Evolutionary conservation across 2,888 invertebrate species (phyloP).

Genomic region (Phyllotreta cruciferae): DNA sequence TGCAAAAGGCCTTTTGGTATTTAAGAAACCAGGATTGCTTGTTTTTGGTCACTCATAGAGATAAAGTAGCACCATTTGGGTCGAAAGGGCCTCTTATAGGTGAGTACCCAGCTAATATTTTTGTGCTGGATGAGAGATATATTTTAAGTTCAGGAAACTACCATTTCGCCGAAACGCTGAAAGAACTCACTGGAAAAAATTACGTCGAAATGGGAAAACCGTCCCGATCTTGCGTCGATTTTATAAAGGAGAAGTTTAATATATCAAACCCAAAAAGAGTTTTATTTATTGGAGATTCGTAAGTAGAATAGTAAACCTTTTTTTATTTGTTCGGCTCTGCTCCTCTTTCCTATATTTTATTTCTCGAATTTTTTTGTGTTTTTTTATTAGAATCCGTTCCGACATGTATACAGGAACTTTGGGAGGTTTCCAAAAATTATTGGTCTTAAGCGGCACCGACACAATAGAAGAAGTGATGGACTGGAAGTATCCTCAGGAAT

Average conservation of each 20-base stretch:
- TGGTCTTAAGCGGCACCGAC: slow-evolving; percentile 73
- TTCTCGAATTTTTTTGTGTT: background rate
- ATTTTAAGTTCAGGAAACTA: slow-evolving; percentile 15
- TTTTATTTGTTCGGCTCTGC: background rate
- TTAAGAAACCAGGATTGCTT: slow-evolving; percentile 22
- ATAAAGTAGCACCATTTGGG: slow-evolving; percentile 18
- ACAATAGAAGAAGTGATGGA: slow-evolving; percentile 39
- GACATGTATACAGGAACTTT: slow-evolving; percentile 77
- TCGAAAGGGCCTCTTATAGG: slow-evolving; percentile 26
- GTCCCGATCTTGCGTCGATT: slow-evolving; percentile 58
- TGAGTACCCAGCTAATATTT: background rate
- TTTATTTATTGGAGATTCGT: slow-evolving; percentile 86
- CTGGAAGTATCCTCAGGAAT: slow-evolving; percentile 59
- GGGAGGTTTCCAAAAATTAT: slow-evolving; percentile 74
- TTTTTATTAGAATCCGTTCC: slow-evolving; percentile 51
- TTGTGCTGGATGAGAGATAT: background rate
- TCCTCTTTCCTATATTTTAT: too few species aligned
- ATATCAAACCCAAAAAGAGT: slow-evolving; percentile 70
- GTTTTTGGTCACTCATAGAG: slow-evolving; percentile 13
- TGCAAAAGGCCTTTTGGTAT: slow-evolving; percentile 27
- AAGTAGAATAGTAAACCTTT: slow-evolving; percentile 54
- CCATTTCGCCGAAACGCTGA: slow-evolving; percentile 14
- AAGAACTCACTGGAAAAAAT: slow-evolving; percentile 29
- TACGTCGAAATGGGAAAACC: slow-evolving; percentile 64
- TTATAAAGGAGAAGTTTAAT: slow-evolving; percentile 65